Percentiles rank a stretch among this genome's conserved stretches.
These are phyloP conservation scores for Eleutherodactylus coqui DNA, from an alignment of 2,797 vertebrate species.

Conservation along the genomic window DNA sequence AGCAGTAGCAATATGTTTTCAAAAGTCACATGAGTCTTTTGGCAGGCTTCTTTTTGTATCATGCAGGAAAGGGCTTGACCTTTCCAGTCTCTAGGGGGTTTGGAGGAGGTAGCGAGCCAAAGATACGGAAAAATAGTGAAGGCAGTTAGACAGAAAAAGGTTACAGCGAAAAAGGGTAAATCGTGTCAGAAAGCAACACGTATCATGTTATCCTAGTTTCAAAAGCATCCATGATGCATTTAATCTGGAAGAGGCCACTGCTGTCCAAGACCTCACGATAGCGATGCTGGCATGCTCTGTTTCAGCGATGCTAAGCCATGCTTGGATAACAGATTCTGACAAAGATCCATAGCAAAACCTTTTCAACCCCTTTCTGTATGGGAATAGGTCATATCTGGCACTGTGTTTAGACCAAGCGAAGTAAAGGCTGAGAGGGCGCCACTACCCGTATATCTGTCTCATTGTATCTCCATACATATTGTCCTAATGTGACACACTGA, in stretches of 20 bases:
- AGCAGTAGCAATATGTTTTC: slow-evolving; percentile 92
- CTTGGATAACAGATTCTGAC: slow-evolving; percentile 79
- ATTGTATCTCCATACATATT: slow-evolving; percentile 70
- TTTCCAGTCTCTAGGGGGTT: slow-evolving; percentile 78
- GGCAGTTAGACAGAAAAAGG: slow-evolving; percentile 59
- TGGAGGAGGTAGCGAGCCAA: slow-evolving; percentile 71
- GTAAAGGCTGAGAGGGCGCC: slow-evolving; percentile 68
- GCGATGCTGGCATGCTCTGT: slow-evolving; percentile 73
- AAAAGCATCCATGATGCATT: slow-evolving; percentile 73
- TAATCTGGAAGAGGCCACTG: slow-evolving; percentile 77
- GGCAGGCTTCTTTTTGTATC: slow-evolving; percentile 83
- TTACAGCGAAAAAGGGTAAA: slow-evolving; percentile 70
- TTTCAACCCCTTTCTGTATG: slow-evolving; percentile 64
- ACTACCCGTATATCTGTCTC: slow-evolving; percentile 75
- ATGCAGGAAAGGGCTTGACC: slow-evolving; percentile 87
- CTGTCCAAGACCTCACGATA: slow-evolving; percentile 75
- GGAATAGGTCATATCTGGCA: slow-evolving; percentile 71
- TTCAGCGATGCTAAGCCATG: slow-evolving; percentile 75
- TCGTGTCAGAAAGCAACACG: slow-evolving; percentile 73
- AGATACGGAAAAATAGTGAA: slow-evolving; percentile 65
- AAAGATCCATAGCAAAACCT: slow-evolving; percentile 74
- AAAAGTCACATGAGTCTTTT: slow-evolving; percentile 89
- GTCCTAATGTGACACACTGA: slow-evolving; percentile 69
- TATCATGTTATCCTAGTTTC: slow-evolving; percentile 65
- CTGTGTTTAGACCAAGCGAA: slow-evolving; percentile 67